Percentiles rank a stretch among this genome's conserved stretches.
phyloP scores from a whole-genome alignment of 2,888 invertebrate species.

The Lysandra bellargus region DNA sequence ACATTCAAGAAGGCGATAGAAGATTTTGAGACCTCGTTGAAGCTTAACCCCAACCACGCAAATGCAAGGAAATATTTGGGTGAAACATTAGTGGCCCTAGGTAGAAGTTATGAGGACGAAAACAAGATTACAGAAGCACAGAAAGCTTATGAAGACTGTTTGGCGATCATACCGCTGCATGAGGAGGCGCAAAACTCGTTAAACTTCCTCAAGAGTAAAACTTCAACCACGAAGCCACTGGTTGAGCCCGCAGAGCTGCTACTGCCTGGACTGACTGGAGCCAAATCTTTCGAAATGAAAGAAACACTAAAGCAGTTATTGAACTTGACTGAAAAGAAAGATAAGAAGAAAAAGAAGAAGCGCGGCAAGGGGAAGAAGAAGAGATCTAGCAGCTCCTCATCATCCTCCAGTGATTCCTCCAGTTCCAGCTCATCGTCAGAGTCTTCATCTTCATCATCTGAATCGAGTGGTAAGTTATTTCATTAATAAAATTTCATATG shows the following conservation, averaged over 20 bases:
- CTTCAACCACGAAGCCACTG: constrained; percentile 77
- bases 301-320: constrained; percentile 84
- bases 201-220: constrained; percentile 88
- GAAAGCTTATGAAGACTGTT: constrained; percentile 91
- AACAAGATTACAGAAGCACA: constrained; percentile 91
- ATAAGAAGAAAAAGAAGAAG: constrained; percentile 84
- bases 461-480: constrained; percentile 69
- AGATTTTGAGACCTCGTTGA: constrained; percentile 95
- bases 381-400: constrained; percentile 83
- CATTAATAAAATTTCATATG: not conserved
- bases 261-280: constrained; percentile 80
- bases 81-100: constrained; percentile 94
- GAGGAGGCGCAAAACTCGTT: constrained; percentile 92
- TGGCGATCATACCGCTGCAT: constrained; percentile 91
- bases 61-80: constrained; percentile 97
- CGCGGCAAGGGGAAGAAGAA: constrained; percentile 84
- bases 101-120: constrained; percentile 92
- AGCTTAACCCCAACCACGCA: constrained; percentile 92
- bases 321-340: constrained; percentile 82
- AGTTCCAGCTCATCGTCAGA: constrained; percentile 82
- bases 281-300: constrained; percentile 82
- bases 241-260: constrained; percentile 83
- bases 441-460: constrained; percentile 81
- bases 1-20: constrained; percentile 96
- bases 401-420: constrained; percentile 85